A percentile compares a stretch with the other conserved stretches of the same genome.
phyloP scores from a whole-genome alignment of 2,888 invertebrate genomes.

The Xestia xanthographa region DNA sequence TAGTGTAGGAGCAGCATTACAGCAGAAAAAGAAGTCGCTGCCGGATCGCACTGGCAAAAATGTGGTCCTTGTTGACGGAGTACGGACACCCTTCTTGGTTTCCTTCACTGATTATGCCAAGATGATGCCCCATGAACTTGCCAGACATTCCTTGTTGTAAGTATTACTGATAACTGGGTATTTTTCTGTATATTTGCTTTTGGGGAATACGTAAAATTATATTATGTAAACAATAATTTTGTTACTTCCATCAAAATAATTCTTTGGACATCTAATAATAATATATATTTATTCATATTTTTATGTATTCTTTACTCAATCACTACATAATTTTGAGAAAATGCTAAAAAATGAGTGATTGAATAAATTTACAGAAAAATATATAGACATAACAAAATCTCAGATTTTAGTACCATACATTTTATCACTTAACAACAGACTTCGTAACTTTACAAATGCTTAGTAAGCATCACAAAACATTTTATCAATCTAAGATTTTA shows the following conservation, averaged over 20 bases:
- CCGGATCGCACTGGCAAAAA: constrained; percentile 93
- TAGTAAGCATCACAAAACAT: background rate
- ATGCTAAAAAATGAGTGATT: background rate
- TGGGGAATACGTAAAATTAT: background rate
- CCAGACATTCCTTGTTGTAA: constrained; percentile 96
- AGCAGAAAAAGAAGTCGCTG: constrained; percentile 89
- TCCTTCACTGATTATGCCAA: constrained; percentile 98
- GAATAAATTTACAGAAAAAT: background rate
- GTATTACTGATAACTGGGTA: constrained; percentile 72
- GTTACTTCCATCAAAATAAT: constrained; percentile 1
- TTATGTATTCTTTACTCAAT: background rate
- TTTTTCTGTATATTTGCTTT: background rate
- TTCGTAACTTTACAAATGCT: background rate
- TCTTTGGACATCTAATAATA: background rate
- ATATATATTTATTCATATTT: background rate
- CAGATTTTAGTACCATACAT: background rate
- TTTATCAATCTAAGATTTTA: background rate
- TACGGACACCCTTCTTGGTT: constrained; percentile 98
- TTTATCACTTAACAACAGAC: background rate
- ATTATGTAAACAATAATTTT: constrained; percentile 1
- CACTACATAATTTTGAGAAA: background rate
- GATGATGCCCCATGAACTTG: constrained; percentile 99
- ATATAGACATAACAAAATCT: too few species aligned
- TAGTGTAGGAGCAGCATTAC: constrained; percentile 87
- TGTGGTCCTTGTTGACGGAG: constrained; percentile 99